phyloP scores from a whole-genome alignment of 2,888 invertebrate genomes.

The Odiellus spinosus region DNA sequence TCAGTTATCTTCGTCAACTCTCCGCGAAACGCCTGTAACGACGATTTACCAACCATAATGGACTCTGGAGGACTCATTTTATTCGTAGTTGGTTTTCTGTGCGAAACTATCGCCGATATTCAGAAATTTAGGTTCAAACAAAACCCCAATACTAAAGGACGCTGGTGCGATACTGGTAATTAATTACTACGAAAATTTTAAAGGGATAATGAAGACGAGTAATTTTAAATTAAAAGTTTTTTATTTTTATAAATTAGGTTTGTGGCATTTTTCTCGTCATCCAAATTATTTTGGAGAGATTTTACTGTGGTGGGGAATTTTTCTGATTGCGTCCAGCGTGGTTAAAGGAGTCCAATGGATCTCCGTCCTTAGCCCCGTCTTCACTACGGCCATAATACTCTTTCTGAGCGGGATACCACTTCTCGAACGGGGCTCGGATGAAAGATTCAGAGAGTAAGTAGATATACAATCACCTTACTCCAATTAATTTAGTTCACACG shows the following conservation, averaged over 20 bases:
- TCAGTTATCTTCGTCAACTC: conserved; percentile 83
- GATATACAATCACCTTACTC: background rate
- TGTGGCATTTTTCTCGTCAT: conserved; percentile 29
- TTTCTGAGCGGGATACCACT: conserved; percentile 82
- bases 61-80: conserved; percentile 72
- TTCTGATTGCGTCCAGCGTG: conserved; percentile 21
- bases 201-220: too few species aligned
- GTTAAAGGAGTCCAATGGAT: conserved; percentile 12
- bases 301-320: conserved; percentile 28
- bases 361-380: conserved; percentile 42
- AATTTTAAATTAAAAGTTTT: too few species aligned
- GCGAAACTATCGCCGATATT: conserved; percentile 78
- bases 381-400: conserved; percentile 68
- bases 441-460: conserved; percentile 58
- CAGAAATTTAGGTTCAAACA: conserved; percentile 82
- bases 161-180: conserved; percentile 76
- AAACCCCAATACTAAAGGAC: conserved; percentile 72
- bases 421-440: conserved; percentile 70
- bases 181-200: too few species aligned
- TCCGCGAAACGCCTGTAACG: conserved; percentile 30
- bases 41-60: conserved; percentile 46
- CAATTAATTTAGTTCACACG: conserved; percentile 8
- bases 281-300: conserved; percentile 32
- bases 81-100: conserved; percentile 65
- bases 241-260: conserved; percentile 17